A percentile compares a stretch with the other conserved stretches of the same genome.
phyloP scores from a whole-genome alignment of 2,888 invertebrate species.

The Gnatocerus cornutus region DNA sequence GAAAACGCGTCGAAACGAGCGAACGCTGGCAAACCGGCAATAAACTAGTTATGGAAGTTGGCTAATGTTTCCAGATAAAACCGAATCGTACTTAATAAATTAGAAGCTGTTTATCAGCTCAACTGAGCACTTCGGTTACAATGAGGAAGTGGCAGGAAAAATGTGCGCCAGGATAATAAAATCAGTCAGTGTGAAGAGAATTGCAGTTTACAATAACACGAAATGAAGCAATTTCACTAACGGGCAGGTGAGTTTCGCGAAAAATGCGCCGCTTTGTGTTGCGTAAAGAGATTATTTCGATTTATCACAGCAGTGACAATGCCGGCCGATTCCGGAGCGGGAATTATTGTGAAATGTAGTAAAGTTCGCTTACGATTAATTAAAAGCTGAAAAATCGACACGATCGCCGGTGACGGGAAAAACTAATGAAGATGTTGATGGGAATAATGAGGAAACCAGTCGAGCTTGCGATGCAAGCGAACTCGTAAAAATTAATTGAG shows the following conservation, averaged over 20 bases:
- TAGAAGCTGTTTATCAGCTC: conserved; percentile 54
- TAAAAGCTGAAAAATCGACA: conserved; percentile 12
- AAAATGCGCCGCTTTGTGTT: conserved; percentile 26
- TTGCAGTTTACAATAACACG: conserved; percentile 24
- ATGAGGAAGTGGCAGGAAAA: conserved; percentile 57
- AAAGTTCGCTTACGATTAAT: conserved; percentile 32
- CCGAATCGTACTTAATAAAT: conserved; percentile 58
- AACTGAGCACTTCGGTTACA: conserved; percentile 52
- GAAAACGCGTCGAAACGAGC: background rate
- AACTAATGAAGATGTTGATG: conserved; percentile 21
- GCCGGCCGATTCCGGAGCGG: conserved; percentile 3
- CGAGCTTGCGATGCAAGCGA: conserved; percentile 2
- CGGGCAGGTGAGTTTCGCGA: conserved; percentile 36
- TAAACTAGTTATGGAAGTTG: conserved; percentile 50
- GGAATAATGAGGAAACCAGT: conserved; percentile 30
- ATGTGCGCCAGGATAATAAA: conserved; percentile 48
- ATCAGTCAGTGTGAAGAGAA: conserved; percentile 46
- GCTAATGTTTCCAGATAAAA: conserved; percentile 54
- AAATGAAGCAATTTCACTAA: conserved; percentile 40
- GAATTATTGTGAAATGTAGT: conserved; percentile 24
- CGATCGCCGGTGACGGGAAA: conserved; percentile 4
- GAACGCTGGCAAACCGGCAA: conserved; percentile 18
- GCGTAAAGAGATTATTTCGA: conserved; percentile 8
- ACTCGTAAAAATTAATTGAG: conserved; percentile 34
- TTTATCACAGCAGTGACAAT: conserved; percentile 28